Evolutionary conservation across 2,888 invertebrate species (phyloP).

Genomic region (Apantesis nais): DNA sequence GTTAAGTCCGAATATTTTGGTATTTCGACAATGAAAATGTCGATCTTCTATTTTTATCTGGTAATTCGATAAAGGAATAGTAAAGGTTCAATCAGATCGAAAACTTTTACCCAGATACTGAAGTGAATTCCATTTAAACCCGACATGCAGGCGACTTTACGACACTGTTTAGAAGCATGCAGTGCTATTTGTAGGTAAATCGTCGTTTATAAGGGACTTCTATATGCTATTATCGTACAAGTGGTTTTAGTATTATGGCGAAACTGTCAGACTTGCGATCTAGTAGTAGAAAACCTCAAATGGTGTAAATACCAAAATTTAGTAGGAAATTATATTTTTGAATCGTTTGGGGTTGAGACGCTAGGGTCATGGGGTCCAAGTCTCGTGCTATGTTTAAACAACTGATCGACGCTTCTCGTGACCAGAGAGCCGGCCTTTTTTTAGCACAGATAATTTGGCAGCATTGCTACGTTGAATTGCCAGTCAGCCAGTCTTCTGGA

Average conservation of each 20-base stretch:
- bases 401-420: too few relatives aligned
- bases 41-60: background rate
- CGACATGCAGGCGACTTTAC: background rate
- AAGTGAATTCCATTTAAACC: background rate
- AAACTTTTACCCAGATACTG: background rate
- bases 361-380: too few relatives aligned
- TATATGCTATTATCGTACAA: background rate
- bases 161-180: background rate
- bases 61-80: background rate
- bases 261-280: background rate
- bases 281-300: too few relatives aligned
- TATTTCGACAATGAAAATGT: background rate
- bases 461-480: too few relatives aligned
- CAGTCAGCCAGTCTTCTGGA: too few relatives aligned
- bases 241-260: background rate
- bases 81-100: background rate
- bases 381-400: too few relatives aligned
- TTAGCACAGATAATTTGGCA: too few relatives aligned
- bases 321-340: too few relatives aligned
- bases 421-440: too few relatives aligned
- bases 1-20: background rate
- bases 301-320: too few relatives aligned
- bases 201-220: background rate
- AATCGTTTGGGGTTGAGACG: too few relatives aligned
- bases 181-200: constrained; percentile 1